Percentiles rank a stretch among this genome's conserved stretches.
These are phyloP conservation scores for Echinops telfairi DNA, from an alignment of 2,113 vertebrate species.

Conservation along the genomic window DNA sequence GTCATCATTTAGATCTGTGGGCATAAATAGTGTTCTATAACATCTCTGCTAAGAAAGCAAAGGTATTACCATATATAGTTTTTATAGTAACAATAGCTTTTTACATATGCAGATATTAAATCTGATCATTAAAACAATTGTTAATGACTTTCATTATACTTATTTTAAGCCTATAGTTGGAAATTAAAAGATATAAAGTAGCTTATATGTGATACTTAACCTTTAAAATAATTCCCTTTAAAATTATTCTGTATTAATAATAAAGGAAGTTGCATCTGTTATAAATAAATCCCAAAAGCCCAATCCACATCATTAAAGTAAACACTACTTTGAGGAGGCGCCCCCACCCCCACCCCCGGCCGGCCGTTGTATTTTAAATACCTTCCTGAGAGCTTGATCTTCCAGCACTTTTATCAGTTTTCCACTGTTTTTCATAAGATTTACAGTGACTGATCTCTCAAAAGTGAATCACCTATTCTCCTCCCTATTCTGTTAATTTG, in stretches of 20 bases:
- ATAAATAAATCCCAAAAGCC: too few relatives aligned
- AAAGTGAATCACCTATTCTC: too few relatives aligned
- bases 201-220: conserved; percentile 48
- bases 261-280: conserved; percentile 71
- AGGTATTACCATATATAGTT: conserved; percentile 6
- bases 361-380: too few relatives aligned
- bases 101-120: conserved; percentile 46
- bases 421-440: too few relatives aligned
- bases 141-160: conserved; percentile 60
- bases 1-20: conserved; percentile 32
- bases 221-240: conserved; percentile 38
- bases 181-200: conserved; percentile 53
- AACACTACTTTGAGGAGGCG: too few relatives aligned
- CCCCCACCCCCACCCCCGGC: too few relatives aligned
- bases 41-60: conserved; percentile 12
- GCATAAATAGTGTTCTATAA: conserved; percentile 17
- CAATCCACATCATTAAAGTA: too few relatives aligned
- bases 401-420: too few relatives aligned
- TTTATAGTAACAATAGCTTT: conserved; percentile 50
- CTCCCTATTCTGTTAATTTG: too few relatives aligned
- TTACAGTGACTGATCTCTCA: too few relatives aligned
- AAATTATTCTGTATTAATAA: conserved; percentile 68
- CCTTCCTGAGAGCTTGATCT: too few relatives aligned
- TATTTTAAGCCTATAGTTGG: background rate
- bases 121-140: conserved; percentile 14